Percentiles rank a stretch among this genome's conserved stretches.
Evolutionary conservation across 2,888 invertebrate species (phyloP).

Genomic region (Macrosoma leucophasiata): DNA sequence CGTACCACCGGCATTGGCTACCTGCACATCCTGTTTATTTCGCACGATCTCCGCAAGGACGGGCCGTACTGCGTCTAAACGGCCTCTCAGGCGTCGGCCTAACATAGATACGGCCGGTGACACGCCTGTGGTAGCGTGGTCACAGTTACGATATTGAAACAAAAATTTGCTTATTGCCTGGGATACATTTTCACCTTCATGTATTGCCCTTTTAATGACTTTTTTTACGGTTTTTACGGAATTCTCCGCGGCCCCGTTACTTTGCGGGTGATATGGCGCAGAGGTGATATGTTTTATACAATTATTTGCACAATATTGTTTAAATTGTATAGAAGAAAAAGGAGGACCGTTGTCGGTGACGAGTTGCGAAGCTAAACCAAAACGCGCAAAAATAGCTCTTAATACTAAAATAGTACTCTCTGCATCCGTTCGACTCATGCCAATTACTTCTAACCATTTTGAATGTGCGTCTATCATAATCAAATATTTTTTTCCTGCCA

Average conservation of each 20-base stretch:
- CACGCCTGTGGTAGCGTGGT: constrained; percentile 20
- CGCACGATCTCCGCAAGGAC: neutral
- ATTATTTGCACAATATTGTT: constrained; percentile 19
- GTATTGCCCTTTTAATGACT: constrained; percentile 9
- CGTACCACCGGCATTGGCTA: too few species aligned
- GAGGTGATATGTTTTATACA: constrained; percentile 4
- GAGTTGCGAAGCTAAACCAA: constrained; percentile 26
- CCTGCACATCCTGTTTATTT: too few species aligned
- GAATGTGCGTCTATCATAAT: constrained; percentile 24
- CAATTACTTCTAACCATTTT: constrained; percentile 27
- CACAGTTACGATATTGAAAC: constrained; percentile 12
- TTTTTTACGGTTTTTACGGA: constrained; percentile 14
- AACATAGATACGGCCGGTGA: constrained; percentile 22
- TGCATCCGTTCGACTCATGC: constrained; percentile 16
- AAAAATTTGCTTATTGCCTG: constrained; percentile 10
- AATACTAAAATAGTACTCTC: constrained; percentile 15
- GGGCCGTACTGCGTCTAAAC: constrained; percentile 23
- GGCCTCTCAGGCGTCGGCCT: constrained; percentile 22
- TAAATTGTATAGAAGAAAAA: constrained; percentile 24
- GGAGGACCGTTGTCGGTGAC: constrained; percentile 29
- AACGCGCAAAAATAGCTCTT: constrained; percentile 22
- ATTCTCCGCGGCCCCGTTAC: constrained; percentile 20
- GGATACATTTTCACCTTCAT: constrained; percentile 9
- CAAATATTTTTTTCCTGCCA: constrained; percentile 20
- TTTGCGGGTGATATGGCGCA: constrained; percentile 23